Percentiles rank a stretch among this genome's conserved stretches.
Conservation (phyloP, 2,888 invertebrate genomes). For the Tinea pellionella region DNA sequence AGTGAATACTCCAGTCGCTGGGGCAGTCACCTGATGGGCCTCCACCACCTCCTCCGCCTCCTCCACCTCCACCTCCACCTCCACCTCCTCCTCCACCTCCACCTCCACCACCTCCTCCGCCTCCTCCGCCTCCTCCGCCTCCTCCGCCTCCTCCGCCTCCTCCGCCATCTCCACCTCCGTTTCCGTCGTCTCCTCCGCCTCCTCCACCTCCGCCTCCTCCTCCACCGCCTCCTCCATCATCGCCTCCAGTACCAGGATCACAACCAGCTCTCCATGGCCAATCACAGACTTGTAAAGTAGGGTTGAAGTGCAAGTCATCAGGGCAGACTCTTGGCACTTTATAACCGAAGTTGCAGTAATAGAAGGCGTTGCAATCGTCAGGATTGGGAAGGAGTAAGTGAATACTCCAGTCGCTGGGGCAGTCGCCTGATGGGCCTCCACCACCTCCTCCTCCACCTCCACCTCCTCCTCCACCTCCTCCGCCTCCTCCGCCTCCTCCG, state of each 20-base stretch:
- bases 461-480: conserved; percentile 13
- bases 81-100: not conserved
- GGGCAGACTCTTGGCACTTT: conserved; percentile 16
- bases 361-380: conserved; percentile 18
- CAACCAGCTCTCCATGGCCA: conserved; percentile 35
- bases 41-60: conserved; percentile 22
- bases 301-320: conserved; percentile 16
- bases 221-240: too few relatives aligned
- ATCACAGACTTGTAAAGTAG: conserved; percentile 18
- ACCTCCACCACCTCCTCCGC: too few relatives aligned
- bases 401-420: conserved; percentile 6
- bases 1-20: conserved; percentile 11
- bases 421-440: conserved; percentile 26
- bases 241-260: not conserved
- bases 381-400: conserved; percentile 16
- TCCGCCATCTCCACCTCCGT: too few relatives aligned
- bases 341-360: conserved; percentile 19
- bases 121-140: not conserved
- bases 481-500: not conserved
- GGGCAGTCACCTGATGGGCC: conserved; percentile 26
- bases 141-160: not conserved
- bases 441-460: conserved; percentile 19
- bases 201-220: too few relatives aligned
- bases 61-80: conserved; percentile 13
- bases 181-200: too few relatives aligned